phyloP scores from a whole-genome alignment of 2,113 vertebrate species.

The Siniperca chuatsi region DNA sequence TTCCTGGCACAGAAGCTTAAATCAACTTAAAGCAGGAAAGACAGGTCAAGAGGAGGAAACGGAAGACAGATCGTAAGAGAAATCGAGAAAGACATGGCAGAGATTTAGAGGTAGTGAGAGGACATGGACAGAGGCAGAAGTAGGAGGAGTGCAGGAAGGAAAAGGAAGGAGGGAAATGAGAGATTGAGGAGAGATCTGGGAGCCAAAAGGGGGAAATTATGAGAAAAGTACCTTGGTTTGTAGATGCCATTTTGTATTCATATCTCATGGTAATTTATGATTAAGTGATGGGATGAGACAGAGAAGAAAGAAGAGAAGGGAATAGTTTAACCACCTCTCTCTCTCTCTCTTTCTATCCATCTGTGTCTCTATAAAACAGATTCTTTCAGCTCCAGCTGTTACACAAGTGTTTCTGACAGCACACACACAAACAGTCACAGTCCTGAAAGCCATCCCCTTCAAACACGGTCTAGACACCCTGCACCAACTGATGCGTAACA shows the following conservation, averaged over 20 bases:
- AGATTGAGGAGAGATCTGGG: neutral
- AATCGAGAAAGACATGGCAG: constrained; percentile 8
- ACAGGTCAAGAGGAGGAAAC: constrained; percentile 43
- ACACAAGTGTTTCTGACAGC: constrained; percentile 59
- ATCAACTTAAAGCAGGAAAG: constrained; percentile 42
- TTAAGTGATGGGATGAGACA: neutral
- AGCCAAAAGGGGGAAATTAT: neutral
- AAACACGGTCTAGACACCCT: neutral
- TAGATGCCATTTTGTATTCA: neutral
- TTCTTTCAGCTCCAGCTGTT: constrained; percentile 55
- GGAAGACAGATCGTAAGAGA: neutral
- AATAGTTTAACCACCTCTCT: neutral
- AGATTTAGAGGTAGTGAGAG: constrained; percentile 5
- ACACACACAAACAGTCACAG: neutral
- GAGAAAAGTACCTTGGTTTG: neutral
- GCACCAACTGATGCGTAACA: neutral
- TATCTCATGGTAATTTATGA: neutral
- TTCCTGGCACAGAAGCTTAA: constrained; percentile 33
- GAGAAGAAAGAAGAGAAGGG: neutral
- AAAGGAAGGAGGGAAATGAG: neutral
- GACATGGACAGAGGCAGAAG: constrained; percentile 14
- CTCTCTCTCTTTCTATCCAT: neutral
- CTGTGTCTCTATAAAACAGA: constrained; percentile 7
- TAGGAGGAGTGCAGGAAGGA: neutral
- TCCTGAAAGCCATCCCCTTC: neutral